Base-by-base conservation (phyloP, 2,888 invertebrate genomes). In the Boloria selene region DNA sequence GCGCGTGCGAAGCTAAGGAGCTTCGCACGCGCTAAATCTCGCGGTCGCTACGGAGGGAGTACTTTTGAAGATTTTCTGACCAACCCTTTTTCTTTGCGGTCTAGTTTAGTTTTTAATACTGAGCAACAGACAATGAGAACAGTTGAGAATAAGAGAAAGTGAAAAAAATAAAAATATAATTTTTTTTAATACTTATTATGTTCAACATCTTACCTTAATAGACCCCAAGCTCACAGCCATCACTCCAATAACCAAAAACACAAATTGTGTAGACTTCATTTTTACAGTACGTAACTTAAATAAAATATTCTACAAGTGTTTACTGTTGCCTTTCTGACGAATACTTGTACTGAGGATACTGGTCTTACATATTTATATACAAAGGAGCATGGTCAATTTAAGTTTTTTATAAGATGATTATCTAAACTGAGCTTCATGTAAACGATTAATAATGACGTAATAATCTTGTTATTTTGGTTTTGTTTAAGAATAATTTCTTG, bases 401-500 rank as follows among this genome's bases (percentile, higher is more conserved):
- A 67, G n/a, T 58, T 70, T 72, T 73, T 72, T 72, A 44, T 67
- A 65, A 64, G 65, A 69, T 73, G 68, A 74, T 72, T 74, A 73
- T 72, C 72, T 65, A n/a, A 54, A 47, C 26, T 54, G 42, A 72
- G 69, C 65, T 65, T 68, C 66, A 68, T 66, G 69, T 67, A 55
- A 54, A 54, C 22, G 61, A 63, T 65, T 67, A 67, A 53, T 65
- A 59, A 54, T 38, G 61, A 66, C 64, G 64, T 64, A 72, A 73
- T 72, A 73, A 70, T 7, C 31, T 31, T 31, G 31, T 31, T 7
- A 31, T 31, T 31, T 31, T 31, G 31, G 7, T 31, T 2, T 38
- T 38, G 0, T 31, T 31, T 31, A 31, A 31, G 31, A 1, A 31
- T 31, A 7, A 7, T 6, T 31, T 31, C 6, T 31, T 31, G 6